A percentile compares a stretch with the other conserved stretches of the same genome.
phyloP scores from a whole-genome alignment of 2,797 vertebrate genomes.

The Erithacus rubecula region DNA sequence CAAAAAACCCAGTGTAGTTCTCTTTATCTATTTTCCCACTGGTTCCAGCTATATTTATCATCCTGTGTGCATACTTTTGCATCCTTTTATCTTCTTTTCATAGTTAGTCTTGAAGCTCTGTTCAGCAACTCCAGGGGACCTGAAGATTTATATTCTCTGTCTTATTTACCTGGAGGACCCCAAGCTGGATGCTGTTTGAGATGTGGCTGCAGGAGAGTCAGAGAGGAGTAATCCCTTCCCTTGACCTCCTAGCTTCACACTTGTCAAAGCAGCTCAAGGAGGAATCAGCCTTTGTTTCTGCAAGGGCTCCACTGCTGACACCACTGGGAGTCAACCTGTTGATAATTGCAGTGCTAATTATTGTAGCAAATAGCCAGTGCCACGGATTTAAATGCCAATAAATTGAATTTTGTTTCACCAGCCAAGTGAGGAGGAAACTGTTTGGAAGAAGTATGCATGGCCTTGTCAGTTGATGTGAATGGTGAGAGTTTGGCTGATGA shows the following conservation, averaged over 20 bases:
- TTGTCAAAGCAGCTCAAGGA: background rate
- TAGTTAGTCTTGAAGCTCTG: background rate
- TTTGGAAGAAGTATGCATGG: background rate
- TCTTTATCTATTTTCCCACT: background rate
- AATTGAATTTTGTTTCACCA: background rate
- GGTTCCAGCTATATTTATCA: background rate
- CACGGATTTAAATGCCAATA: background rate
- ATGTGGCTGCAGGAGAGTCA: background rate
- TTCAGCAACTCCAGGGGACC: background rate
- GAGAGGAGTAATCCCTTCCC: background rate
- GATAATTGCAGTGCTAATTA: background rate
- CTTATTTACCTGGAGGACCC: background rate
- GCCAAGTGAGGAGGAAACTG: background rate
- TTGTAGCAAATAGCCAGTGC: background rate
- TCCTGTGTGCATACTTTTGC: background rate
- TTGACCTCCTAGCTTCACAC: background rate
- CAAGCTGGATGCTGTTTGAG: background rate
- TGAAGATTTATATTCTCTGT: background rate
- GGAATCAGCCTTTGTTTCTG: background rate
- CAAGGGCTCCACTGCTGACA: background rate
- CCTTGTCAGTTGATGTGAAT: background rate
- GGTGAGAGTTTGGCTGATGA: background rate
- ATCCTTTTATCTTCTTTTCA: background rate
- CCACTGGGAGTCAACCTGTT: background rate
- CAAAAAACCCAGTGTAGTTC: background rate